A percentile compares a stretch with the other conserved stretches of the same genome.
Evolutionary conservation across 2,888 invertebrate species (phyloP).

Genomic region (Xestia sexstrigata): DNA sequence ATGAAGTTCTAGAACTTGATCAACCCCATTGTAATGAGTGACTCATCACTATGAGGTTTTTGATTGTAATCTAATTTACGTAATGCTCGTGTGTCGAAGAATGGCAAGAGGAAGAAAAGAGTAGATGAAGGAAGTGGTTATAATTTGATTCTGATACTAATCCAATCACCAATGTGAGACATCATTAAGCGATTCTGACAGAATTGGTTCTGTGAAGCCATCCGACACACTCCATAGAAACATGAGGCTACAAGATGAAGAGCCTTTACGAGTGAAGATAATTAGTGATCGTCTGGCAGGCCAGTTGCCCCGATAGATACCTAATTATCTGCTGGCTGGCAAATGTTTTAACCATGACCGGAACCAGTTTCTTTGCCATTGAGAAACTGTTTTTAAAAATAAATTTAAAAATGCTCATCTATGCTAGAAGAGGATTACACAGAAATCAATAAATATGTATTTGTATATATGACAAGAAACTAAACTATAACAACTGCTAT

Average conservation of each 20-base stretch:
- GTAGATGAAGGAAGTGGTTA: not conserved
- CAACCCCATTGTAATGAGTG: not conserved
- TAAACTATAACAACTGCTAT: not conserved
- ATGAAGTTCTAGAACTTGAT: conserved; percentile 23
- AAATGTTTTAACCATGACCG: not conserved
- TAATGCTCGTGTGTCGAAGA: not conserved
- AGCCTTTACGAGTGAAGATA: not conserved
- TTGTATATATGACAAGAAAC: not conserved
- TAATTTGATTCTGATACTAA: not conserved
- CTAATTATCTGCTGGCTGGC: not conserved
- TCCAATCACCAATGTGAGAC: not conserved
- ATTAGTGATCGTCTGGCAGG: not conserved
- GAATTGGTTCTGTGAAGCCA: conserved; percentile 8
- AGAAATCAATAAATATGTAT: not conserved
- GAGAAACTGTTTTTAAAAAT: not conserved
- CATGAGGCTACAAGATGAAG: not conserved
- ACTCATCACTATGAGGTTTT: not conserved
- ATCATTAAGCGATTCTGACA: not conserved
- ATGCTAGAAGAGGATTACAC: not conserved
- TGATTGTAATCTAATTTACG: conserved; percentile 1
- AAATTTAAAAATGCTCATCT: not conserved
- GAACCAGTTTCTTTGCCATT: not conserved
- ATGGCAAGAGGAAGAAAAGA: conserved; percentile 9
- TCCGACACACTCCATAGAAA: not conserved
- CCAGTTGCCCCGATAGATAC: not conserved